Percentiles rank a stretch among this genome's conserved stretches.
Conservation (phyloP, 2,113 vertebrate species). For the Danionella cerebrum region DNA sequence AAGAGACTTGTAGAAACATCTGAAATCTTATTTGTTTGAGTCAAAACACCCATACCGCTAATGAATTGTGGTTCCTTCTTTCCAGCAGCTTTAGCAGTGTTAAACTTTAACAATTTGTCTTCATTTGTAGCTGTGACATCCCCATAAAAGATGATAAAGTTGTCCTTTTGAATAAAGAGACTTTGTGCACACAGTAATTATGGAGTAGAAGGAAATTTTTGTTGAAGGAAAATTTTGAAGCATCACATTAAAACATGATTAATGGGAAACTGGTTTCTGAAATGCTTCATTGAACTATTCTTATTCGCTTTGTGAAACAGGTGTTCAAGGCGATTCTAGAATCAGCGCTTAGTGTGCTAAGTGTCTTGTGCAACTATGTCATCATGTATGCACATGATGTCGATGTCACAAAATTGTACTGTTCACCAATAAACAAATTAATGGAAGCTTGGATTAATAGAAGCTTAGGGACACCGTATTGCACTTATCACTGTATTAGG, state of each 20-base stretch:
- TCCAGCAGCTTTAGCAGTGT: background rate
- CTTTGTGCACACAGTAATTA: conserved; percentile 29
- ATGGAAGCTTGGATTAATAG: too few species aligned
- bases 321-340: background rate
- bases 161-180: conserved; percentile 27
- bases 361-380: too few species aligned
- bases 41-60: background rate
- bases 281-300: conserved; percentile 19
- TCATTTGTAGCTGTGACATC: conserved; percentile 25
- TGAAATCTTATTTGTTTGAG: conserved; percentile 3
- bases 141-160: conserved; percentile 39
- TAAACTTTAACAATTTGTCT: conserved; percentile 28
- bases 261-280: conserved; percentile 18
- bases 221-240: conserved; percentile 24
- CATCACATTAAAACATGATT: conserved; percentile 18
- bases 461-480: too few species aligned
- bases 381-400: too few species aligned
- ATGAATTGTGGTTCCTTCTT: background rate
- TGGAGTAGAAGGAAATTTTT: too few species aligned
- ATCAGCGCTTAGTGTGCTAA: too few species aligned
- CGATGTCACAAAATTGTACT: too few species aligned
- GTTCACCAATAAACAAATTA: too few species aligned
- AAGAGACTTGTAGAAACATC: too few species aligned
- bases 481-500: too few species aligned
- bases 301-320: conserved; percentile 11